phyloP scores from a whole-genome alignment of 2,113 vertebrate species.

The Mesembrinibis cayennensis region DNA sequence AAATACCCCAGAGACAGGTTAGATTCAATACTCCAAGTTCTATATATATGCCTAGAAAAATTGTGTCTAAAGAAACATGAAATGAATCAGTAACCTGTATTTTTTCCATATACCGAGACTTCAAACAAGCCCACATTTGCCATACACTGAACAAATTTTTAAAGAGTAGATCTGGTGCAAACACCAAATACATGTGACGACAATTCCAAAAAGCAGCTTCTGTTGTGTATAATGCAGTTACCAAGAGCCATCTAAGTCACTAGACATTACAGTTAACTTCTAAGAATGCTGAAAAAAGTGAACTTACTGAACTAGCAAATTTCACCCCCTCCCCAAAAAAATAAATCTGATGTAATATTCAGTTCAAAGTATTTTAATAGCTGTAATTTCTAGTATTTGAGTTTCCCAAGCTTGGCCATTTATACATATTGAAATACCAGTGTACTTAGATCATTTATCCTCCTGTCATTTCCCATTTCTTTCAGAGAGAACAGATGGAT shows the following conservation, averaged over 20 bases:
- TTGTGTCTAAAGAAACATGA: neutral
- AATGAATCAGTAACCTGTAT: neutral
- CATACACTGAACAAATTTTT: neutral
- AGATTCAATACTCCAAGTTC: neutral
- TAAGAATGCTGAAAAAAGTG: neutral
- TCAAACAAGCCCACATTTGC: neutral
- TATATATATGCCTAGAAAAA: neutral
- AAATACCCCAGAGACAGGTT: neutral
- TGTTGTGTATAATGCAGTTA: neutral
- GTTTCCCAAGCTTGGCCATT: neutral
- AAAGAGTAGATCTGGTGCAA: neutral
- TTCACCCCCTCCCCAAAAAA: neutral
- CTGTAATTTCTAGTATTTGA: neutral
- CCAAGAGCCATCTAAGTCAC: neutral
- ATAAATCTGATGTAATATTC: neutral
- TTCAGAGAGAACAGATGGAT: neutral
- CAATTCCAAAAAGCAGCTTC: neutral
- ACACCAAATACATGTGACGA: neutral
- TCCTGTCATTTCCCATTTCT: neutral
- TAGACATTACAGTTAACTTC: neutral
- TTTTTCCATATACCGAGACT: neutral
- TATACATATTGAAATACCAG: neutral
- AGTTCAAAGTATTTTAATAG: neutral
- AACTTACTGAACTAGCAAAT: neutral
- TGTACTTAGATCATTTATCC: neutral